phyloP scores from a whole-genome alignment of 2,797 vertebrate genomes.

The Gymnocypris eckloni region DNA sequence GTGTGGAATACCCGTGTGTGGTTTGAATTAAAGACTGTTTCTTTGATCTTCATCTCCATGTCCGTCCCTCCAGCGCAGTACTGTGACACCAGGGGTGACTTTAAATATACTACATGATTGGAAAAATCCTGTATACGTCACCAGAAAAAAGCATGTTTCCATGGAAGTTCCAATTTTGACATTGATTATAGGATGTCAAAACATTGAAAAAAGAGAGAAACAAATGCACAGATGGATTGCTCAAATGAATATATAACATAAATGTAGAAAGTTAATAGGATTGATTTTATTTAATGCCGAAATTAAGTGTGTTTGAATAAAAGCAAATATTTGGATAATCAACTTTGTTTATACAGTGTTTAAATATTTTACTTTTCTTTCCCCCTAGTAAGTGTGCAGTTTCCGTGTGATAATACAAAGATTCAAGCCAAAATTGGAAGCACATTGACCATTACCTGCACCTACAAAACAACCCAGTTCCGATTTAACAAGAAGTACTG shows the following conservation, averaged over 20 bases:
- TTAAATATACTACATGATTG: background rate
- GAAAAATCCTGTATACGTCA: background rate
- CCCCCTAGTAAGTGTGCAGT: conserved; percentile 68
- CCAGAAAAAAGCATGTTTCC: background rate
- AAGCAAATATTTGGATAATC: background rate
- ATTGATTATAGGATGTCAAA: background rate
- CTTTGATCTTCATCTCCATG: too few species aligned
- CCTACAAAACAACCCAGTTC: conserved; percentile 37
- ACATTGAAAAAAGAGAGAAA: background rate
- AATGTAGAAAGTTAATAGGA: too few species aligned
- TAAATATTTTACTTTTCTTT: conserved; percentile 10
- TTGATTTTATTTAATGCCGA: background rate
- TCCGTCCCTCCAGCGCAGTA: too few species aligned
- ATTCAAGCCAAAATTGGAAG: conserved; percentile 61
- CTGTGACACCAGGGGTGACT: too few species aligned
- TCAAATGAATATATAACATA: background rate
- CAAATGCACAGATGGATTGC: background rate
- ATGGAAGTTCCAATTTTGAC: background rate
- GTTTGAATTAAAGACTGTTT: too few species aligned
- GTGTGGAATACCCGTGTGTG: too few species aligned
- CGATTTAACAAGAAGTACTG: conserved; percentile 75
- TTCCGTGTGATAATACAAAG: conserved; percentile 65
- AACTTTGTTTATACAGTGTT: background rate
- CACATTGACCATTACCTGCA: conserved; percentile 64
- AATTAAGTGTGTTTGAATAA: background rate